Evolutionary conservation across 2,888 invertebrate species (phyloP).

Genomic region (Lordiphosa andalusiaca): DNA sequence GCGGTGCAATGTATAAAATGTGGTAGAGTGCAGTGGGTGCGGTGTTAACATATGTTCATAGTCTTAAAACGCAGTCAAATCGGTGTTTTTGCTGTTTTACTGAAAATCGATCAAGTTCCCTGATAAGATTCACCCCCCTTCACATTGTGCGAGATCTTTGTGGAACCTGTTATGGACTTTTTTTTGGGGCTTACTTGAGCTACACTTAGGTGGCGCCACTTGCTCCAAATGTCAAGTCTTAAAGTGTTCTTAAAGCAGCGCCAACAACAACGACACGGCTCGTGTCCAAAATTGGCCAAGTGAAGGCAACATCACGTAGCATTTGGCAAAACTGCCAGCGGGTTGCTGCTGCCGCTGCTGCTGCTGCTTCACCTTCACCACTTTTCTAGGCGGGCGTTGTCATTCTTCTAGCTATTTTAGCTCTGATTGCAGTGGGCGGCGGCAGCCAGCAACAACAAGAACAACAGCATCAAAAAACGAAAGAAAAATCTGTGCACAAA

Average conservation of each 20-base stretch:
- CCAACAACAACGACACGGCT: conserved; percentile 11
- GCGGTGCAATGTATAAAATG: too few species aligned
- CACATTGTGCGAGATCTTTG: too few species aligned
- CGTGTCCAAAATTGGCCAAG: conserved; percentile 61
- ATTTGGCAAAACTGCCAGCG: conserved; percentile 15
- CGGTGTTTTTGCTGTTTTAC: too few species aligned
- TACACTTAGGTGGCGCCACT: conserved; percentile 17
- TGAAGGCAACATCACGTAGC: conserved; percentile 61
- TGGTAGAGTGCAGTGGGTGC: too few species aligned
- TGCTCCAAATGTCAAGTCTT: conserved; percentile 38
- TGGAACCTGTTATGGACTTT: too few species aligned
- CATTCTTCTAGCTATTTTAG: conserved; percentile 28
- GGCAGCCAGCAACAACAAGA: conserved; percentile 24
- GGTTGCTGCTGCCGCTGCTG: conserved; percentile 4
- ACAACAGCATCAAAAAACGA: conserved; percentile 30
- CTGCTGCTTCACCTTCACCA: conserved; percentile 1
- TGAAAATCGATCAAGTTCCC: too few species aligned
- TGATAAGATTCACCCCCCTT: too few species aligned
- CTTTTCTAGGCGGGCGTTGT: conserved; percentile 10
- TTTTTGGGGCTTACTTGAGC: too few species aligned
- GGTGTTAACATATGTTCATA: too few species aligned
- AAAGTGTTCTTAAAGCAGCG: conserved; percentile 38
- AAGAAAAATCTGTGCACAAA: conserved; percentile 38
- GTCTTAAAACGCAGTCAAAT: too few species aligned
- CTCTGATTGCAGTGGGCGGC: conserved; percentile 25